Evolutionary conservation across 1,140 invertebrate species (phyloP).

Genomic region (Cydia fagiglandana): DNA sequence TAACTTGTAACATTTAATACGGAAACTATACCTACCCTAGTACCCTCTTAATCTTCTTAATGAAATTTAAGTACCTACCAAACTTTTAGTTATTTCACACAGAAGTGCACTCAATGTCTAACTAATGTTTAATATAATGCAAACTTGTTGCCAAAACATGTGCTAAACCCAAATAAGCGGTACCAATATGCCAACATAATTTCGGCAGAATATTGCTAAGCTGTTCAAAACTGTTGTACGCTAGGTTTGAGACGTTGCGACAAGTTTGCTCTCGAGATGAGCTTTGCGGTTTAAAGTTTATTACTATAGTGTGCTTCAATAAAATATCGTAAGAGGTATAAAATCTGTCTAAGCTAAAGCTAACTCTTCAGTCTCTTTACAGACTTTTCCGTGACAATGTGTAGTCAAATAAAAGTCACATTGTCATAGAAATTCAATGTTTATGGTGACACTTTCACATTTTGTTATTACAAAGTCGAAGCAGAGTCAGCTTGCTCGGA

Average conservation of each 20-base stretch:
- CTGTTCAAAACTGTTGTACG: background rate
- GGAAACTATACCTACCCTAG: too few species aligned
- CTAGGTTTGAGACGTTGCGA: background rate
- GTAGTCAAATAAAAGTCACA: too few species aligned
- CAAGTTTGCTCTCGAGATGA: background rate
- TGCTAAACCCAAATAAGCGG: background rate
- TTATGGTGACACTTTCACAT: too few species aligned
- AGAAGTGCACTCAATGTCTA: background rate
- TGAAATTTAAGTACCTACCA: too few species aligned
- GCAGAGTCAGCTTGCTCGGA: too few species aligned
- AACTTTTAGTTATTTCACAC: too few species aligned
- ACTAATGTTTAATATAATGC: background rate
- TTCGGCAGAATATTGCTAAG: background rate
- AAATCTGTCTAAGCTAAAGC: background rate
- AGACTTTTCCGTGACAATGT: too few species aligned
- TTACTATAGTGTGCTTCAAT: background rate
- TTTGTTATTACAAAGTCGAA: too few species aligned
- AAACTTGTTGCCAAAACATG: background rate
- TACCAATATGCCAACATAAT: conserved; percentile 4
- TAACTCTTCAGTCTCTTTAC: too few species aligned
- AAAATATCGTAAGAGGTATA: background rate
- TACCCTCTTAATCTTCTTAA: too few species aligned
- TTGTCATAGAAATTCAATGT: too few species aligned
- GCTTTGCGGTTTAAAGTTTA: background rate
- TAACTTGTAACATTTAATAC: too few species aligned